A percentile compares a stretch with the other conserved stretches of the same genome.
Evolutionary conservation across 2,797 vertebrate species (phyloP).

Genomic region (Hapalemur alaotrensis): DNA sequence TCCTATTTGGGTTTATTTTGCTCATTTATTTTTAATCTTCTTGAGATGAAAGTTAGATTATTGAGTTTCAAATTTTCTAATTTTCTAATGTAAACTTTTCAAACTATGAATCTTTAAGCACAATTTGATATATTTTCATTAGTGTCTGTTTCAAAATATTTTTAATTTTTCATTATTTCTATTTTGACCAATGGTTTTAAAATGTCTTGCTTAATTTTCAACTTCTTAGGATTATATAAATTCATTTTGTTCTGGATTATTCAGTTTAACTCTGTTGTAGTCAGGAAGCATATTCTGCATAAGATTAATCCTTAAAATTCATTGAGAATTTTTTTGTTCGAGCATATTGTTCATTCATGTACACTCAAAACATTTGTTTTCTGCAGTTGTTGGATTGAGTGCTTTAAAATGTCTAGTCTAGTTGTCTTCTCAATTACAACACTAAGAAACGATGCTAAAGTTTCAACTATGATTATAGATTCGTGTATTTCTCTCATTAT

Average conservation of each 20-base stretch:
- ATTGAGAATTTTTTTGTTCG: background rate
- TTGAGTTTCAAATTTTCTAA: background rate
- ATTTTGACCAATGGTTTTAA: background rate
- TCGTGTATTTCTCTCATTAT: background rate
- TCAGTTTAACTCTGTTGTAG: background rate
- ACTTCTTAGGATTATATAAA: background rate
- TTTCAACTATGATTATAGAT: background rate
- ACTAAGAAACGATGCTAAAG: background rate
- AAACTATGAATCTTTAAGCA: background rate
- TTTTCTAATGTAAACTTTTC: background rate
- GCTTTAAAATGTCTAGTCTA: background rate
- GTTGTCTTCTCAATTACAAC: background rate
- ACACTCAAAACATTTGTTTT: background rate
- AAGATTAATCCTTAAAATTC: background rate
- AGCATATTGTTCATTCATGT: background rate
- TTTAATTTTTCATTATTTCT: background rate
- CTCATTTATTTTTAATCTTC: background rate
- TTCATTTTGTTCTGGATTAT: background rate
- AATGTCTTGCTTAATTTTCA: background rate
- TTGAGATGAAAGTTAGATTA: background rate
- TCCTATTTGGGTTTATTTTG: background rate
- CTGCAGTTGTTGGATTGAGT: background rate
- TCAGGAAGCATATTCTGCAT: background rate
- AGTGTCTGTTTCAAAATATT: background rate
- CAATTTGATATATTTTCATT: background rate